These are phyloP conservation scores for Pyrrhosoma nymphula DNA, from an alignment of 2,888 invertebrate species.

Conservation along the genomic window DNA sequence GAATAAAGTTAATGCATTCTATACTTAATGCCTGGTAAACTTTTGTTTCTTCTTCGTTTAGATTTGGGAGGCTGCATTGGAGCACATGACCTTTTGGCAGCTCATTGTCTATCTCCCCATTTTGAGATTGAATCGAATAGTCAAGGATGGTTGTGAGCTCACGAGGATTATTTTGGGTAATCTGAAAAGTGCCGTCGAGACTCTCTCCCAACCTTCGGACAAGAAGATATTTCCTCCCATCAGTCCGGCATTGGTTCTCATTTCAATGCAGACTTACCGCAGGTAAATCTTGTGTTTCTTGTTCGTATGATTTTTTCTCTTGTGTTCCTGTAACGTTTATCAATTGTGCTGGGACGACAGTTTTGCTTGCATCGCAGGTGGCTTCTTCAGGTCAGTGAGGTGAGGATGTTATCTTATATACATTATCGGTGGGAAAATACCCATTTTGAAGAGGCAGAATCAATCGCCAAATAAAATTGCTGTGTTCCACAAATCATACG, in stretches of 20 bases:
- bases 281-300: not conserved
- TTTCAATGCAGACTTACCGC: conserved; percentile 48
- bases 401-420: no score
- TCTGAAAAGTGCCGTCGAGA: not conserved
- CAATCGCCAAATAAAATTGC: no score
- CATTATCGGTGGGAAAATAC: no score
- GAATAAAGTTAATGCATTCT: no score
- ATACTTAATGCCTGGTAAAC: no score
- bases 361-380: no score
- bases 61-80: conserved; percentile 36
- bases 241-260: conserved; percentile 35
- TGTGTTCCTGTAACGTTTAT: no score
- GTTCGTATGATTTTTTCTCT: not conserved
- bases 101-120: conserved; percentile 36
- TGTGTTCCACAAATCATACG: no score
- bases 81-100: conserved; percentile 49
- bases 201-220: not conserved
- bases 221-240: not conserved
- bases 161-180: not conserved
- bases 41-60: not conserved
- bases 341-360: no score
- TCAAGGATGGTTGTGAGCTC: not conserved
- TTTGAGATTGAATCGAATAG: not conserved
- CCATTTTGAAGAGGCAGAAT: no score
- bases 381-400: no score